Conservation (phyloP, 1,140 invertebrate genomes). For the Doryteuthis pealeii region DNA sequence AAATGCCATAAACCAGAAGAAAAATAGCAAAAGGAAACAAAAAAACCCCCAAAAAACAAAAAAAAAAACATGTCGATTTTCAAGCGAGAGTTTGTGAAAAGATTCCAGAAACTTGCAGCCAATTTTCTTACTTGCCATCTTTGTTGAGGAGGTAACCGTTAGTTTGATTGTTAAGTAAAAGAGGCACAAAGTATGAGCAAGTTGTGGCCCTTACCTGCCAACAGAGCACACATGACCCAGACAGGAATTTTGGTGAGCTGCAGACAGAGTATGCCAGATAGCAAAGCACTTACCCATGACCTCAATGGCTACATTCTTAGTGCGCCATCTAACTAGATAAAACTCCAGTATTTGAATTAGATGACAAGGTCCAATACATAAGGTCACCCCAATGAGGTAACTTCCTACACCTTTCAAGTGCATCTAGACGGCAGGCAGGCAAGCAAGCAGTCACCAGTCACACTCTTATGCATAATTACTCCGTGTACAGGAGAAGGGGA, state of each 20-base stretch:
- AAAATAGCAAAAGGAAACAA: too few species aligned
- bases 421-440: not conserved
- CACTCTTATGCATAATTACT: slow-evolving; percentile 16
- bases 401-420: slow-evolving; percentile 13
- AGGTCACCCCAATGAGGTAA: slow-evolving; percentile 7
- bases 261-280: slow-evolving; percentile 11
- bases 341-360: not conserved
- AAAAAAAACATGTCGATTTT: too few species aligned
- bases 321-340: not conserved
- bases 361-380: slow-evolving; percentile 1
- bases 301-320: slow-evolving; percentile 3
- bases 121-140: too few species aligned
- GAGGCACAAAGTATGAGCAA: not conserved
- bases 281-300: slow-evolving; percentile 12
- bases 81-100: too few species aligned
- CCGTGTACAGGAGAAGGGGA: slow-evolving; percentile 11
- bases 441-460: not conserved
- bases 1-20: too few species aligned
- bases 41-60: too few species aligned
- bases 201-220: slow-evolving; percentile 14
- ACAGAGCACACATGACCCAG: slow-evolving; percentile 11
- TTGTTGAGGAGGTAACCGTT: too few species aligned
- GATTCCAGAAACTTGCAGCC: too few species aligned
- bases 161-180: not conserved
- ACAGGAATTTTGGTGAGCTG: slow-evolving; percentile 14